Percentiles rank a stretch among this genome's conserved stretches.
Evolutionary conservation across 2,797 vertebrate species (phyloP).

Genomic region (Rousettus madagascariensis): DNA sequence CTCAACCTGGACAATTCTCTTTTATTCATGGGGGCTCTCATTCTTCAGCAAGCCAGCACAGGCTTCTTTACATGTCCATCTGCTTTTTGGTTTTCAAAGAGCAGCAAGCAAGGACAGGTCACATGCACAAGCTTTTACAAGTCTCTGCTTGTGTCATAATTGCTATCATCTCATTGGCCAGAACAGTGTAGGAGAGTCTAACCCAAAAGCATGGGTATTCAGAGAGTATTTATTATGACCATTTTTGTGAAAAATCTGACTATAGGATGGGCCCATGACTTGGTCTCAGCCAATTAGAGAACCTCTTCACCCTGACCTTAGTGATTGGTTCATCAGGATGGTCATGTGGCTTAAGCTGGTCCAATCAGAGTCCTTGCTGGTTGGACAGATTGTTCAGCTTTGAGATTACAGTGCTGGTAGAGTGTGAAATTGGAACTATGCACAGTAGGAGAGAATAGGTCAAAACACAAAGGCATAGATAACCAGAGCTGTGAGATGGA

Average conservation of each 20-base stretch:
- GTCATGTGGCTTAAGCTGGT: background rate
- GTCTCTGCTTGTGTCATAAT: background rate
- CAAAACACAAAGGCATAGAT: background rate
- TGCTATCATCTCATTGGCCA: background rate
- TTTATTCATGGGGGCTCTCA: background rate
- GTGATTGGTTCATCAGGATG: background rate
- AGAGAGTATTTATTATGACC: background rate
- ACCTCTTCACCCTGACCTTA: background rate
- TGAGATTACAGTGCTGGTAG: background rate
- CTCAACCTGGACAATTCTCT: background rate
- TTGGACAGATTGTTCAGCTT: background rate
- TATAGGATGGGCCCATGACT: background rate
- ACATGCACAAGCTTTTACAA: background rate
- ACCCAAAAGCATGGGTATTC: background rate
- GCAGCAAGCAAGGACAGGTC: background rate
- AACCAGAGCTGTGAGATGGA: background rate
- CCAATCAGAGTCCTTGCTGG: background rate
- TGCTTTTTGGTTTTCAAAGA: slow-evolving; percentile 10
- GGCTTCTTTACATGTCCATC: background rate
- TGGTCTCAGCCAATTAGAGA: background rate
- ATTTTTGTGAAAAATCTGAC: background rate
- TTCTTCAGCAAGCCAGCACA: background rate
- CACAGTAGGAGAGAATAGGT: background rate
- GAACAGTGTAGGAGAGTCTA: background rate
- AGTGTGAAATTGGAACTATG: background rate